Evolutionary conservation across 2,888 invertebrate genomes (phyloP).

Genomic region (Acrobasis suavella): DNA sequence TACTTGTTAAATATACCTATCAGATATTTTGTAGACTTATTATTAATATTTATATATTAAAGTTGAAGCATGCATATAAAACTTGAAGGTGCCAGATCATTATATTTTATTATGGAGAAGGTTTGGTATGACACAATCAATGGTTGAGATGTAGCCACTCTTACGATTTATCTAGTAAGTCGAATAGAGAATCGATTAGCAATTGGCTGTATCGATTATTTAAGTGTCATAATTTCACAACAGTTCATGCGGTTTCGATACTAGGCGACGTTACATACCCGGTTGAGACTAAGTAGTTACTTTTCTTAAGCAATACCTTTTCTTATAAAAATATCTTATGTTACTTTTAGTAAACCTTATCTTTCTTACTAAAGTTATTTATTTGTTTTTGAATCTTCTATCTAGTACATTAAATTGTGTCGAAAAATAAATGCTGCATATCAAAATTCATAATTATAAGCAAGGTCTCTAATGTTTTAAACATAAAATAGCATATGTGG

Average conservation of each 20-base stretch:
- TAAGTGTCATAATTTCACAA: slow-evolving; percentile 42
- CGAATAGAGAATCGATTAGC: slow-evolving; percentile 32
- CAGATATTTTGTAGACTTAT: neutral
- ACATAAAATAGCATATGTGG: neutral
- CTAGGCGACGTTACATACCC: slow-evolving; percentile 39
- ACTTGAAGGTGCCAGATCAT: neutral
- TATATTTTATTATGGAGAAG: neutral
- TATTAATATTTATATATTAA: no score
- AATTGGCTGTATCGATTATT: slow-evolving; percentile 40
- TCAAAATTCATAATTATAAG: neutral
- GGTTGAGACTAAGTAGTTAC: slow-evolving; percentile 20
- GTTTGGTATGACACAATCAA: slow-evolving; percentile 4
- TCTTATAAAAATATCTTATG: slow-evolving; percentile 25
- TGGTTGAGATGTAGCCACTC: neutral
- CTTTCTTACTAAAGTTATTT: no score
- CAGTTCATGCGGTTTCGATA: slow-evolving; percentile 34
- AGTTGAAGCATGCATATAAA: neutral
- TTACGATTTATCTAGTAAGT: slow-evolving; percentile 25
- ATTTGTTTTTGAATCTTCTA: no score
- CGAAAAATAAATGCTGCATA: neutral
- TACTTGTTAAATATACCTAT: no score
- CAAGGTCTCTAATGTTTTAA: neutral
- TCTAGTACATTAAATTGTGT: no score
- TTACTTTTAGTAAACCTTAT: no score
- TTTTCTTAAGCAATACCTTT: slow-evolving; percentile 30